Percentiles rank a stretch among this genome's conserved stretches.
These are phyloP conservation scores for Python bivittatus DNA, from an alignment of 2,113 vertebrate species.

Conservation along the genomic window DNA sequence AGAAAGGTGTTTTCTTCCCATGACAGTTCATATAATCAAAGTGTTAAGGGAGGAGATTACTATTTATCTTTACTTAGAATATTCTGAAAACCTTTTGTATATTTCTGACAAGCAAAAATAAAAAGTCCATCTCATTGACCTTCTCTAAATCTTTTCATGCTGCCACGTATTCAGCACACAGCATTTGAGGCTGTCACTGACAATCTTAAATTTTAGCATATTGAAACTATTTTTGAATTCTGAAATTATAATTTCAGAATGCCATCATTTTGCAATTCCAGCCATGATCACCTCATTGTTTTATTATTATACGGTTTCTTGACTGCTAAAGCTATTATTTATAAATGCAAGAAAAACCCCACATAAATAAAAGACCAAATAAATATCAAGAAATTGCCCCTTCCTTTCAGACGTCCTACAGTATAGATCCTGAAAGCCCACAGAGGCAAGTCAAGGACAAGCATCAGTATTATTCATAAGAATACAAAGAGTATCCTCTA, in stretches of 20 bases:
- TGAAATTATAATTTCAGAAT: slow-evolving; percentile 21
- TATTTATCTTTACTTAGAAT: slow-evolving; percentile 26
- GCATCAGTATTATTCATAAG: background rate
- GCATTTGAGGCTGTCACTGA: background rate
- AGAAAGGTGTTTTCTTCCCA: background rate
- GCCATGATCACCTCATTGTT: slow-evolving; percentile 11
- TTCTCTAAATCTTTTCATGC: slow-evolving; percentile 36
- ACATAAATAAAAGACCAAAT: background rate
- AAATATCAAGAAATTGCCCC: background rate
- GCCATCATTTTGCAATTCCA: background rate
- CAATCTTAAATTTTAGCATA: slow-evolving; percentile 26
- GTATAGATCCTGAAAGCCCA: background rate
- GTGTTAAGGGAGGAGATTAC: background rate
- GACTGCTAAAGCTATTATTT: slow-evolving; percentile 24
- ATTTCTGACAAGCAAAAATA: slow-evolving; percentile 35
- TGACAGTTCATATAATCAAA: background rate
- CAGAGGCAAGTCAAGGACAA: background rate
- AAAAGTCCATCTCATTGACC: slow-evolving; percentile 46
- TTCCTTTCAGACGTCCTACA: slow-evolving; percentile 15
- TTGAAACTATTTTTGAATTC: slow-evolving; percentile 36
- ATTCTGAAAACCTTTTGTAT: slow-evolving; percentile 28
- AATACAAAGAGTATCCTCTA: background rate
- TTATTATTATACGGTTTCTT: slow-evolving; percentile 11
- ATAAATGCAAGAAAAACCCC: background rate
- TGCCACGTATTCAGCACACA: slow-evolving; percentile 15